phyloP scores from a whole-genome alignment of 2,797 vertebrate genomes.

The Nannoperca australis region DNA sequence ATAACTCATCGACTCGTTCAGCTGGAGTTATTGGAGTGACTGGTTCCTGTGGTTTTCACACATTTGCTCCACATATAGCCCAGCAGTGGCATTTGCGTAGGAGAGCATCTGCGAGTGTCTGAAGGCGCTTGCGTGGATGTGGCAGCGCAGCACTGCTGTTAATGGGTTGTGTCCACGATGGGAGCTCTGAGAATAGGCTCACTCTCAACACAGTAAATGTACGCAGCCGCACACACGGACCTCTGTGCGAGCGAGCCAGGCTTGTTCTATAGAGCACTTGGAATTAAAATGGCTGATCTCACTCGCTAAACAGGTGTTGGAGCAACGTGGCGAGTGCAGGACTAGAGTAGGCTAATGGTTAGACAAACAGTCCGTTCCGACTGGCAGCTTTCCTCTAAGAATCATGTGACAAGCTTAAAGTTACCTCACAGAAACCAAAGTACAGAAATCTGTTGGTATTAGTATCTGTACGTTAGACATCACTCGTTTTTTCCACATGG shows the following conservation, averaged over 20 bases:
- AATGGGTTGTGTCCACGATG: slow-evolving; percentile 49
- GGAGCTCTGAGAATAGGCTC: slow-evolving; percentile 36
- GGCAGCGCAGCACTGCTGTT: slow-evolving; percentile 19
- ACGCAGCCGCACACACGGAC: slow-evolving; percentile 30
- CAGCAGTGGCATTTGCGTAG: slow-evolving; percentile 68
- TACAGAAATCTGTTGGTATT: neutral
- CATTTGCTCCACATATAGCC: slow-evolving; percentile 68
- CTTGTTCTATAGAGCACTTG: slow-evolving; percentile 12
- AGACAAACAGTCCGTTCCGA: slow-evolving; percentile 36
- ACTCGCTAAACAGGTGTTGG: neutral
- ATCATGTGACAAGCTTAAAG: slow-evolving; percentile 36
- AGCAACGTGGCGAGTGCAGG: neutral
- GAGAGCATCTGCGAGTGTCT: slow-evolving; percentile 36
- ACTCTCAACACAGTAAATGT: slow-evolving; percentile 18
- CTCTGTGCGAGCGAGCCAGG: slow-evolving; percentile 5
- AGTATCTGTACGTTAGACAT: neutral
- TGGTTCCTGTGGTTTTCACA: slow-evolving; percentile 57
- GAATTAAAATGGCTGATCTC: slow-evolving; percentile 44
- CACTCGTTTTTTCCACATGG: neutral
- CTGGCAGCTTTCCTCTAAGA: neutral
- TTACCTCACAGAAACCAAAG: neutral
- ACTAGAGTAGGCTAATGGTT: slow-evolving; percentile 47
- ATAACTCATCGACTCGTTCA: neutral
- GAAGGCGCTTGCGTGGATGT: slow-evolving; percentile 11
- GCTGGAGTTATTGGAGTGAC: slow-evolving; percentile 10